These are phyloP conservation scores for Pelobates cultripes DNA, from an alignment of 2,797 vertebrate species.

Conservation along the genomic window DNA sequence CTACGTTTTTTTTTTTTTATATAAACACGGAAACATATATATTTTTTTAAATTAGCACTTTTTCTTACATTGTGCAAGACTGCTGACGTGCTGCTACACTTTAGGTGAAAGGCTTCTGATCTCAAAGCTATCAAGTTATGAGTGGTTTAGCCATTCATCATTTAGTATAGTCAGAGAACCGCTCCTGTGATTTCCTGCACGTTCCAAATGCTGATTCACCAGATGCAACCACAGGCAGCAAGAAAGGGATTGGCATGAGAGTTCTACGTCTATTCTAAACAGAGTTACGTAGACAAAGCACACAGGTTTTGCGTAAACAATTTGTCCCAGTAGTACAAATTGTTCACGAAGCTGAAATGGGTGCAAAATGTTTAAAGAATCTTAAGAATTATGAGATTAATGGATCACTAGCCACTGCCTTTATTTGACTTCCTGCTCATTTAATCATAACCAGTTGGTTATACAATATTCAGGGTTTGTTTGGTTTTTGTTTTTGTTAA, in stretches of 20 bases:
- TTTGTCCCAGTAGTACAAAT: constrained; percentile 24
- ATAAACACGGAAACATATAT: not conserved
- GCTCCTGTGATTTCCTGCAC: constrained; percentile 40
- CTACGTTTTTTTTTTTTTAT: not conserved
- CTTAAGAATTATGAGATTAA: not conserved
- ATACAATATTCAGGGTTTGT: too few relatives aligned
- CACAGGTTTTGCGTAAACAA: not conserved
- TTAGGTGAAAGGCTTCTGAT: not conserved
- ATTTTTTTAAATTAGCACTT: too few relatives aligned
- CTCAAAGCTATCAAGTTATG: too few relatives aligned
- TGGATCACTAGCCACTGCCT: not conserved
- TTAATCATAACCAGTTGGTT: not conserved
- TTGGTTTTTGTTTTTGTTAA: too few relatives aligned
- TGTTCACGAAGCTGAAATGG: constrained; percentile 10
- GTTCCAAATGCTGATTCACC: constrained; percentile 60
- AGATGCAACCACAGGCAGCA: constrained; percentile 51
- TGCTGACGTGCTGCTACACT: constrained; percentile 8
- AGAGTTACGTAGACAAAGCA: constrained; percentile 28
- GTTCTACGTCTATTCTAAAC: constrained; percentile 17
- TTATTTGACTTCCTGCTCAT: not conserved
- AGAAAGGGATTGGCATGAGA: constrained; percentile 30
- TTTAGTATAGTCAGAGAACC: constrained; percentile 47
- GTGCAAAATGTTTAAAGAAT: constrained; percentile 1
- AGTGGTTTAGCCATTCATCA: constrained; percentile 53
- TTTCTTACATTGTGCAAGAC: not conserved